These are phyloP conservation scores for Hemicrepidius hirtus DNA, from an alignment of 2,888 invertebrate species.

Conservation along the genomic window DNA sequence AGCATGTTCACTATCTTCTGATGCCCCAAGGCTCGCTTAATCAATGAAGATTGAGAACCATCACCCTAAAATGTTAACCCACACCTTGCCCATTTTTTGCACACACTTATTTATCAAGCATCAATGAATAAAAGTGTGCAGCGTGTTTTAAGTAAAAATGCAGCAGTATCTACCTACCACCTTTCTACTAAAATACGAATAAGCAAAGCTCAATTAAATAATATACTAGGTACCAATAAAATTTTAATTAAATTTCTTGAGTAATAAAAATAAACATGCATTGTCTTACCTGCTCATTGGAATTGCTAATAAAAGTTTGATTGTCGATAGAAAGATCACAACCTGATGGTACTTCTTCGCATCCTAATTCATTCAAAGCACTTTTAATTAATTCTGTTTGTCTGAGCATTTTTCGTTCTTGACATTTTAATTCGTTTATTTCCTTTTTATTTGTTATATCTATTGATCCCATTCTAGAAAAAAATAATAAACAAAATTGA, in stretches of 20 bases:
- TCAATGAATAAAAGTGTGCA: not conserved
- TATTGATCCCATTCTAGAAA: conserved; percentile 34
- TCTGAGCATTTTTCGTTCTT: conserved; percentile 87
- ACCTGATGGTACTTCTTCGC: conserved; percentile 90
- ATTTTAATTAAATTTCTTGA: conserved; percentile 14
- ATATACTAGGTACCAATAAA: no score
- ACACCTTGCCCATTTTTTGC: conserved; percentile 24
- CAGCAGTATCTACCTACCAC: conserved; percentile 14
- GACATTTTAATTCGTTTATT: conserved; percentile 86
- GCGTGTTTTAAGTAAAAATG: not conserved
- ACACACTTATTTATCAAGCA: not conserved
- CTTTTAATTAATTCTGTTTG: conserved; percentile 89
- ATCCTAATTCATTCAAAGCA: conserved; percentile 90
- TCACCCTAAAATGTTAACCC: conserved; percentile 68
- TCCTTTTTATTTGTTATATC: conserved; percentile 76
- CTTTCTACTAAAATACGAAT: conserved; percentile 13
- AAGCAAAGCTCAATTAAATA: conserved; percentile 17
- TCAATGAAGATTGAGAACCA: conserved; percentile 74
- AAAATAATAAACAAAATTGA: not conserved
- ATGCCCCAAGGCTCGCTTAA: conserved; percentile 76
- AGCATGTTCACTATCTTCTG: conserved; percentile 79
- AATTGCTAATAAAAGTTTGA: conserved; percentile 79
- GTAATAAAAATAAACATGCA: conserved; percentile 25
- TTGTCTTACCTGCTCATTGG: conserved; percentile 78
- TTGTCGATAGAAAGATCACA: conserved; percentile 81